These are phyloP conservation scores for Hyalella azteca DNA, from an alignment of 2,888 invertebrate genomes.

Conservation along the genomic window DNA sequence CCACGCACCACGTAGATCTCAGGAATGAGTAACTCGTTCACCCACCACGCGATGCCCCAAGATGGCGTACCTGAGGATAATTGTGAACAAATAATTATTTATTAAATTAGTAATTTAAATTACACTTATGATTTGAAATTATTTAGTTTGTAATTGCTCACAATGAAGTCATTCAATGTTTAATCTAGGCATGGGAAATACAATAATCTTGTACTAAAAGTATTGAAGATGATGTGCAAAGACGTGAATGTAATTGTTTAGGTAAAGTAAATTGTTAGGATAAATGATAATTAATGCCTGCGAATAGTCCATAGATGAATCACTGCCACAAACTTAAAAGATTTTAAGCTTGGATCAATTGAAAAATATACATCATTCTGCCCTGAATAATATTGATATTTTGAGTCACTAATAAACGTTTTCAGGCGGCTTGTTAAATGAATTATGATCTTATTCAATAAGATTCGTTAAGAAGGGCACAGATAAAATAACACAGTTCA, in stretches of 20 bases:
- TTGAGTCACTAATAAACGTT: not conserved
- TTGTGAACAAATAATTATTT: not conserved
- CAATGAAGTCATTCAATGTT: not conserved
- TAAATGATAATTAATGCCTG: too few species aligned
- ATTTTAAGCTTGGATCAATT: too few species aligned
- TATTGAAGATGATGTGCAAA: too few species aligned
- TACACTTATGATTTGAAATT: not conserved
- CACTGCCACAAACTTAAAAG: too few species aligned
- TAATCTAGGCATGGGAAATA: not conserved
- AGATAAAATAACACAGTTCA: not conserved
- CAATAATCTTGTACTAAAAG: not conserved
- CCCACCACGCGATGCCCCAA: constrained; percentile 63
- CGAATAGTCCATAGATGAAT: too few species aligned
- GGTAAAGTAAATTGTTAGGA: too few species aligned
- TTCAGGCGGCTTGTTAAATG: not conserved
- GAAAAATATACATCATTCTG: not conserved
- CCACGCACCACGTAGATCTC: constrained; percentile 63
- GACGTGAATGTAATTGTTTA: too few species aligned
- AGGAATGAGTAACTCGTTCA: constrained; percentile 63
- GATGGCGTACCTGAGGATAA: constrained; percentile 61
- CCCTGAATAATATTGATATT: not conserved
- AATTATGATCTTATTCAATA: not conserved
- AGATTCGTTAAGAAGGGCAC: not conserved
- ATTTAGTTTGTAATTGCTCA: too few species aligned
- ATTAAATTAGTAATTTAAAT: not conserved